Evolutionary conservation across 2,113 vertebrate genomes (phyloP).

Genomic region (Apodemus speciosus): DNA sequence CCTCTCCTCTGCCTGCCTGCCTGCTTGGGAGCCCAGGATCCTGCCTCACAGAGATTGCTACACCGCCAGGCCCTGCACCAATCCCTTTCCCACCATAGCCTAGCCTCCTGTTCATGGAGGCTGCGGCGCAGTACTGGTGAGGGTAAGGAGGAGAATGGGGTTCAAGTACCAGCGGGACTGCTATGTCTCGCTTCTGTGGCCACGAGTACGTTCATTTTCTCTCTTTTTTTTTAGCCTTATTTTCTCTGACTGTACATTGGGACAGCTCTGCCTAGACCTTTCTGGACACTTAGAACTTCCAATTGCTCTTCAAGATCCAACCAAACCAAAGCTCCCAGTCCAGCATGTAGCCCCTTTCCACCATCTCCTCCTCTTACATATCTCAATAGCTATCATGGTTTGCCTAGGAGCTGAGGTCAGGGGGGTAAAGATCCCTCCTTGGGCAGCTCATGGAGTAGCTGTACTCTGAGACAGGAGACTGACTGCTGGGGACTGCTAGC

Average conservation of each 20-base stretch:
- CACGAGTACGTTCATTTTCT: not conserved
- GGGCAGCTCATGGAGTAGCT: slow-evolving; percentile 35
- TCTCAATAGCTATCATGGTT: not conserved
- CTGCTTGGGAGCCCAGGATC: slow-evolving; percentile 44
- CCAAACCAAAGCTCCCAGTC: not conserved
- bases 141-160: not conserved
- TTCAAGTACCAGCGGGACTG: not conserved
- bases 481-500: not conserved
- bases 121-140: not conserved
- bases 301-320: not conserved
- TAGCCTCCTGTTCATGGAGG: not conserved
- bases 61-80: too few relatives aligned
- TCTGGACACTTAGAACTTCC: not conserved
- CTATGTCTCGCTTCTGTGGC: not conserved
- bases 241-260: not conserved
- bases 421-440: slow-evolving; percentile 18
- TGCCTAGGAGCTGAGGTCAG: slow-evolving; percentile 27
- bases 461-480: not conserved
- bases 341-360: not conserved
- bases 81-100: not conserved
- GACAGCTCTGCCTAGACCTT: not conserved
- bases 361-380: not conserved
- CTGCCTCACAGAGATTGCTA: not conserved
- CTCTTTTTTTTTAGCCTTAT: not conserved
- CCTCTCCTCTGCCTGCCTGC: slow-evolving; percentile 57